Evolutionary conservation across 2,888 invertebrate genomes (phyloP), one percentile per base, ranked within the genome.

Genomic region (Dorcus hopei): DNA sequence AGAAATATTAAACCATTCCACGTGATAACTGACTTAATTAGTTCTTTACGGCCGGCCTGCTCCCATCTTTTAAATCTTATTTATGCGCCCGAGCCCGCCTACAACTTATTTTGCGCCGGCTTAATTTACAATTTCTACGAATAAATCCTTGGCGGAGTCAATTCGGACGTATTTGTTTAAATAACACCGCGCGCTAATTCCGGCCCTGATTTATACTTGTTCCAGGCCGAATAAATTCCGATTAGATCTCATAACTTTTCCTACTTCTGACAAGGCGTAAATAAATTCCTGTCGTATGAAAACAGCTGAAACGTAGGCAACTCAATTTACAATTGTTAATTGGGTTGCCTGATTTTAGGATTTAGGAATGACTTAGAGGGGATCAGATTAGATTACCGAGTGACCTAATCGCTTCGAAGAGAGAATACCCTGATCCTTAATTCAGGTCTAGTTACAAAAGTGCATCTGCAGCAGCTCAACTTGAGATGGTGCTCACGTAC

Each of bases 401-500:
- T 42, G 42, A 9, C 8, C 23, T 47, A 11, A 47, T 26, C 9
- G 8, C 47, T n/a, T 26, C n/a, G 33, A 7, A 16, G 9, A 33
- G 41, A 16, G 48, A 45, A 48, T 47, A 39, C 41, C 38, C 48
- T 16, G 11, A 33, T 42, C 41, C 50, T 50, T 56, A 56, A 56
- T 56, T 38, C 50, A 50, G 43, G 43, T 9, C 50, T 19, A 42
- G 56, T 56, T 55, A 49, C 39, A 41, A 41, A 14, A 42, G 47
- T 52, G 52, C 59, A 59, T 49, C 52, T 59, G 59, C 55, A 54
- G 48, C 47, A 47, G 52, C 19, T 45, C 54, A 39, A 8, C 50
- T 62, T 61, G 61, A 48, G 11, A 70, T 69, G 68, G 59, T 58
- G 41, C 66, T 69, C 70, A 70, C 70, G 69, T 70, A 66, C 51